phyloP scores from a whole-genome alignment of 1,140 invertebrate species.

The Drosophila ambigua region DNA sequence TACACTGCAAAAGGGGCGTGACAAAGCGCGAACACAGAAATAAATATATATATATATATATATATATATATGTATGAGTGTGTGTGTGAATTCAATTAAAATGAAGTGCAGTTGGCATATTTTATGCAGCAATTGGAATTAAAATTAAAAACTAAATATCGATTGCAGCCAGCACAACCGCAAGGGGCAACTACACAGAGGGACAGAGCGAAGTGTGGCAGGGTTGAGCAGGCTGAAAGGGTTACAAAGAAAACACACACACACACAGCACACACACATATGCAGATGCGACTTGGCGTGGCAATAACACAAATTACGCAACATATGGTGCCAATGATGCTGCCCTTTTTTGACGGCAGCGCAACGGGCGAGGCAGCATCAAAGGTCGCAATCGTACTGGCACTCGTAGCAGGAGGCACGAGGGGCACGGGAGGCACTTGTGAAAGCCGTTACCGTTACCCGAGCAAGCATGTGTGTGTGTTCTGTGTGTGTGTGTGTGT shows the following conservation, averaged over 20 bases:
- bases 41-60: conserved; percentile 5
- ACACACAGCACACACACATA: conserved; percentile 10
- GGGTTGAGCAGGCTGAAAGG: conserved; percentile 18
- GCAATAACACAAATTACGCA: conserved; percentile 84
- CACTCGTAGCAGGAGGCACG: too few species aligned
- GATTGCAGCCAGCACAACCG: conserved; percentile 50
- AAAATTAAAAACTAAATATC: conserved; percentile 80
- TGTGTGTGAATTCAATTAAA: conserved; percentile 71
- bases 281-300: conserved; percentile 59
- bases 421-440: too few species aligned
- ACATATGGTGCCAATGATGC: conserved; percentile 83
- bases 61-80: not conserved
- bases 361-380: conserved; percentile 40
- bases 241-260: conserved; percentile 45
- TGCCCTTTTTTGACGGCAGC: conserved; percentile 70
- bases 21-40: conserved; percentile 49
- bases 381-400: conserved; percentile 16
- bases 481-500: conserved; percentile 2
- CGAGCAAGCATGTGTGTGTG: conserved; percentile 8
- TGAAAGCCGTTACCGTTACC: not conserved
- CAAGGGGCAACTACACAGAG: not conserved
- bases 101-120: conserved; percentile 72
- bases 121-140: conserved; percentile 74
- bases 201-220: too few species aligned
- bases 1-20: conserved; percentile 37